Percentiles rank a stretch among this genome's conserved stretches.
phyloP scores from a whole-genome alignment of 2,113 vertebrate genomes.

The Cynoglossus semilaevis region DNA sequence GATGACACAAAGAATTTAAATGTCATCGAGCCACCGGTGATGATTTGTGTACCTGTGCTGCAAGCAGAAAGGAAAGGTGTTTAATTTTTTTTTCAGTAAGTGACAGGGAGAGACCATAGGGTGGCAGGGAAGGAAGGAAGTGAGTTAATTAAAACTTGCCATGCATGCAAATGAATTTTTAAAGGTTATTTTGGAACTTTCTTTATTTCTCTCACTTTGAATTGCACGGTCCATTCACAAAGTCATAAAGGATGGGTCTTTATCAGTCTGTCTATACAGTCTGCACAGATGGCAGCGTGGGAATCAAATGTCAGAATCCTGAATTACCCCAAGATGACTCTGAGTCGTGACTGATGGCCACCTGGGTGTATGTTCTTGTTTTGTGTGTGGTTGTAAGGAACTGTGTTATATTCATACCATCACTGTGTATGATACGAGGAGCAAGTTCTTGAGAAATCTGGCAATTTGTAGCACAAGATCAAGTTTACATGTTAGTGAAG shows the following conservation, averaged over 20 bases:
- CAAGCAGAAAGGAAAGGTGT: conserved; percentile 20
- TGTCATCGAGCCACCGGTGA: conserved; percentile 25
- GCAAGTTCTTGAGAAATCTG: too few relatives aligned
- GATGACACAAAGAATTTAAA: conserved; percentile 51
- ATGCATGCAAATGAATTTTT: conserved; percentile 5
- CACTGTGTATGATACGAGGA: too few relatives aligned
- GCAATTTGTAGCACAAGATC: too few relatives aligned
- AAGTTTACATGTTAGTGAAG: too few relatives aligned
- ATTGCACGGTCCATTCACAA: too few relatives aligned
- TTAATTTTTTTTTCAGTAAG: conserved; percentile 14
- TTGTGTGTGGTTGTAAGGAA: neutral
- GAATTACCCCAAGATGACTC: conserved; percentile 55
- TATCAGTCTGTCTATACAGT: conserved; percentile 1
- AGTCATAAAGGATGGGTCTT: conserved; percentile 5
- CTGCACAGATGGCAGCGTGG: conserved; percentile 45
- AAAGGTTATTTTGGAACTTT: conserved; percentile 25
- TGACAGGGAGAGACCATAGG: conserved; percentile 7
- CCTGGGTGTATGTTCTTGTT: conserved; percentile 28
- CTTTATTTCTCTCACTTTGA: conserved; percentile 5
- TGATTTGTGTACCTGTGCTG: conserved; percentile 37
- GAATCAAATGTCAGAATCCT: conserved; percentile 28
- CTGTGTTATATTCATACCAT: too few relatives aligned
- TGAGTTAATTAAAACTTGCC: conserved; percentile 47
- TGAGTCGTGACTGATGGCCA: conserved; percentile 36
- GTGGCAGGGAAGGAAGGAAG: conserved; percentile 22